phyloP scores from a whole-genome alignment of 2,888 invertebrate genomes.

The Orchesellides sinensis region DNA sequence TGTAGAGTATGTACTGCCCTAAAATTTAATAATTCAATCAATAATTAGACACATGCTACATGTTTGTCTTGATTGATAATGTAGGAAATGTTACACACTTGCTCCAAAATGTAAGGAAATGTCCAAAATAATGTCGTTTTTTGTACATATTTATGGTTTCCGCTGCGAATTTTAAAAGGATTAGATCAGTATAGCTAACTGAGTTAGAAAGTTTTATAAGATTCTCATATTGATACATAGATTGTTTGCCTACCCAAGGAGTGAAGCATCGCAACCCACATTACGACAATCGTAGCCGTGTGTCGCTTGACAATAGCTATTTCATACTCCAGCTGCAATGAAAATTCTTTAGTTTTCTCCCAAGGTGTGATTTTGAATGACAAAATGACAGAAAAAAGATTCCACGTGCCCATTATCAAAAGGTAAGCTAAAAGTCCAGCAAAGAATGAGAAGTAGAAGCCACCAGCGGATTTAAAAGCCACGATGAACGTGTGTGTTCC shows the following conservation, averaged over 20 bases:
- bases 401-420: conserved; percentile 16
- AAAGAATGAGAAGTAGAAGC: conserved; percentile 14
- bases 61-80: too few relatives aligned
- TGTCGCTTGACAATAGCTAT: conserved; percentile 34
- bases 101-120: conserved; percentile 43
- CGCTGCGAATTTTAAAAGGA: conserved; percentile 6
- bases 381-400: conserved; percentile 21
- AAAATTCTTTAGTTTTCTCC: conserved; percentile 16
- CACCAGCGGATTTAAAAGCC: not conserved
- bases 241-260: conserved; percentile 6
- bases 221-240: too few relatives aligned
- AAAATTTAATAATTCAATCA: too few relatives aligned
- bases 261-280: conserved; percentile 44
- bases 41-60: too few relatives aligned
- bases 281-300: conserved; percentile 12
- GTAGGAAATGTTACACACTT: conserved; percentile 19
- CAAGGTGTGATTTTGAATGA: not conserved
- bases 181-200: not conserved
- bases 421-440: conserved; percentile 8
- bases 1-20: conserved; percentile 47
- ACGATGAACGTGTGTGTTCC: not conserved
- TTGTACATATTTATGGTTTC: conserved; percentile 35
- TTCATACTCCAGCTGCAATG: conserved; percentile 29
- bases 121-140: conserved; percentile 13
- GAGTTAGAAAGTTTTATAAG: too few relatives aligned